Percentiles rank a stretch among this genome's conserved stretches.
phyloP scores from a whole-genome alignment of 2,113 vertebrate genomes.

The Montifringilla adamsi region DNA sequence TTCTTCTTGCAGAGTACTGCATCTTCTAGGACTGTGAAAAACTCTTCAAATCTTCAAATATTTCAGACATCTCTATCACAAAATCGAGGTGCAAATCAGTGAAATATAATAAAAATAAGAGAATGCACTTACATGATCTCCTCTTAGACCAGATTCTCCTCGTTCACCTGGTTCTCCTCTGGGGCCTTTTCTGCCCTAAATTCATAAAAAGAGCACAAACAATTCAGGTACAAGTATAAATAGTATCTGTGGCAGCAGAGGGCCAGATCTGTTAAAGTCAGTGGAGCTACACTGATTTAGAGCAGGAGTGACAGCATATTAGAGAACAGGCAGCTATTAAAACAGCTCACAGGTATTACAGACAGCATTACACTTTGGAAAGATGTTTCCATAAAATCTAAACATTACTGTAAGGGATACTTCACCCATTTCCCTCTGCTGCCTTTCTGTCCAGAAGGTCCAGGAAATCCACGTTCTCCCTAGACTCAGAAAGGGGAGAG shows the following conservation, averaged over 20 bases:
- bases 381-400: not conserved
- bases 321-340: not conserved
- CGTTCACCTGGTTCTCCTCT: constrained; percentile 70
- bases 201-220: not conserved
- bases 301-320: not conserved
- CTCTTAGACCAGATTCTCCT: constrained; percentile 81
- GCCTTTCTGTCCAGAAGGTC: constrained; percentile 75
- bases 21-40: not conserved
- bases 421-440: constrained; percentile 74
- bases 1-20: not conserved
- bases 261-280: not conserved
- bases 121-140: constrained; percentile 78
- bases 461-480: constrained; percentile 74
- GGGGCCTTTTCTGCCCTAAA: constrained; percentile 79
- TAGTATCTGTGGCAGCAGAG: not conserved
- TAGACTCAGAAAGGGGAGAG: constrained; percentile 12
- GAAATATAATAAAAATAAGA: not conserved
- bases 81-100: not conserved
- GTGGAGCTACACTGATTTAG: not conserved
- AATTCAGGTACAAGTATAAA: not conserved
- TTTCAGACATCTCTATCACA: not conserved
- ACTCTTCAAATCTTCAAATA: not conserved
- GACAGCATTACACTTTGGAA: not conserved
- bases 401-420: not conserved
- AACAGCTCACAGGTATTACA: not conserved